Evolutionary conservation across 2,113 vertebrate species (phyloP), one percentile per base, ranked within the genome.

Genomic region (Phylloscopus trochiloides): DNA sequence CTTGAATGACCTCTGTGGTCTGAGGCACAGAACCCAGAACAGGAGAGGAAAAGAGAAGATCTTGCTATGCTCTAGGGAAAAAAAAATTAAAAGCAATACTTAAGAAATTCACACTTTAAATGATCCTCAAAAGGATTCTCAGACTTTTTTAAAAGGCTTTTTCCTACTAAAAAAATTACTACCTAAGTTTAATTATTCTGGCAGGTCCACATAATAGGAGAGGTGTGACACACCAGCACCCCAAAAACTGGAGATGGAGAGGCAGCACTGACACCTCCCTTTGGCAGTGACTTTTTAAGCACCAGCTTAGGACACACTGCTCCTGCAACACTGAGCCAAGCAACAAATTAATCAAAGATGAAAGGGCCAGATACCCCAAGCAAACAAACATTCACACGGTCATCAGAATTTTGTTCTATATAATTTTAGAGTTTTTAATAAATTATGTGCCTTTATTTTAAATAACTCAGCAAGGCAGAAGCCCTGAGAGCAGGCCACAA

Each of bases 241-340:
- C 20, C 40, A 43, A 74, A 19, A 40, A 12, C 29, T 17, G 24
- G 16, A 77, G 26, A 15, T 16, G 42, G 13, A 59, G 51, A 34
- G 47, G 66, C 40, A 80, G 31, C 55, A 14, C 24, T 17, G 45
- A 32, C 18, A 31, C 5, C 45, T 48, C 80, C 40, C 76, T 13
- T 0, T 1, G 8, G 36, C 6, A 1, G 1, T 36, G 47, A n/a
- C 32, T n/a, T 24, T 48, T n/a, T 24, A 43, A 71, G 9, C 12
- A 9, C 10, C 36, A 63, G 48, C 19, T 42, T 18, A 52, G 34
- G 48, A 24, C 68, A 68, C 3, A 0, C 17, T 21, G 51, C 36
- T 86, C 21, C 92, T 59, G 43, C 57, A 78, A 18, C 8, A 21
- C 57, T 17, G 36, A 57, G 28, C 17, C 57, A 50, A 36, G 22